Base-by-base conservation (phyloP, 2,888 invertebrate genomes). In the Spicauda simplicius region DNA sequence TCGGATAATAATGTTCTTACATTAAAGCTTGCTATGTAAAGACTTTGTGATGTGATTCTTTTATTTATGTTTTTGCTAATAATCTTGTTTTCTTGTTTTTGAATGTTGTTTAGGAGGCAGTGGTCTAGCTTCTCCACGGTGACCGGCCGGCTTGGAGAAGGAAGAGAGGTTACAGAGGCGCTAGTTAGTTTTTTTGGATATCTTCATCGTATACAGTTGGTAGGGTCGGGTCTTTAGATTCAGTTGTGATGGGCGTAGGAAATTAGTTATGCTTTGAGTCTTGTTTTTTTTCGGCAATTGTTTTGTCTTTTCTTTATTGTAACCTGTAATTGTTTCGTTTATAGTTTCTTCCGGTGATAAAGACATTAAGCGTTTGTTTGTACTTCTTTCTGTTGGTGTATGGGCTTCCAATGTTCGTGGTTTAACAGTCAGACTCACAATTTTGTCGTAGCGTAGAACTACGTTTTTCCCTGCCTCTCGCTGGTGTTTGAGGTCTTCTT, bases 381-480 rank as follows among this genome's bases (percentile, higher is more conserved):
- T 14, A 18, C 37, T 66, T 37, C 53, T 37, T 59, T 63, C 37
- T 19, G 12, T 30, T 6, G 52, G 45, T 64, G 60, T 68, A 18
- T 37, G 19, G 20, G 4, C 0, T 59, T 55, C 50, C 25, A 61
- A 37, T 66, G 58, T 52, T 12, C 41, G 53, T 64, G 61, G n/a
- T 37, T 72, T n/a, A n/a, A n/a, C n/a, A n/a, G n/a, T 71, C 10
- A 73, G 30, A 19, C 30, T 64, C 7, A 72, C 70, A 64, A 73
- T 71, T 63, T 67, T 74, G 48, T 74, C 73, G 8, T 73, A 74
- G 7, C 58, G 69, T 41, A 72, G 25, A 55, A 61, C 60, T 48
- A 73, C 72, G 61, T 37, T 72, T 54, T 74, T 71, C 48, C 73
- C 73, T 11, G 68, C n/a, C 14, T 70, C 64, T 18, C 69, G 70